These are phyloP conservation scores for Theodoxus fluviatilis DNA, from an alignment of 2,888 invertebrate species.

Conservation along the genomic window DNA sequence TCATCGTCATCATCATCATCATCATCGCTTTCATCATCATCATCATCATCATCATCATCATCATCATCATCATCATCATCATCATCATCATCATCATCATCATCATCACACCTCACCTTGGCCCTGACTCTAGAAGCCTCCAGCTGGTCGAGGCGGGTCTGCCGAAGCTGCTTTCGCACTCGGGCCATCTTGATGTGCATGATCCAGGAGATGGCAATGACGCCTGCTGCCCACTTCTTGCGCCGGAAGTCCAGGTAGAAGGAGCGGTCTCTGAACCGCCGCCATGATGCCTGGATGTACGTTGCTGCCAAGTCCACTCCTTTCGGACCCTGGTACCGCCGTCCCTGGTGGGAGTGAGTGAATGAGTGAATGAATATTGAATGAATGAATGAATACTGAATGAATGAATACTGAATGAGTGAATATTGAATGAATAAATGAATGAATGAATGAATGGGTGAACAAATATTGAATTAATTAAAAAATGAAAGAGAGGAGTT, in stretches of 20 bases:
- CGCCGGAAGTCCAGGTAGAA: slow-evolving; percentile 60
- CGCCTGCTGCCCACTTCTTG: slow-evolving; percentile 65
- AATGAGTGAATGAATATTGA: not conserved
- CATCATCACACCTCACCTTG: slow-evolving; percentile 42
- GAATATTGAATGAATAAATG: too few species aligned
- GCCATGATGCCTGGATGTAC: slow-evolving; percentile 61
- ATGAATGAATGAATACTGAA: not conserved
- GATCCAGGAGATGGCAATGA: slow-evolving; percentile 65
- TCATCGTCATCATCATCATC: too few species aligned
- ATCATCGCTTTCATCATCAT: not conserved
- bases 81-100: too few species aligned
- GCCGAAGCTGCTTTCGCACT: slow-evolving; percentile 56
- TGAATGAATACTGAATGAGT: not conserved
- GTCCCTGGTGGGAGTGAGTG: slow-evolving; percentile 48
- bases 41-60: not conserved
- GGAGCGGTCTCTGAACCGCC: slow-evolving; percentile 51
- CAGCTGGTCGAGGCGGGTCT: slow-evolving; percentile 54
- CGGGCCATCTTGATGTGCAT: slow-evolving; percentile 63
- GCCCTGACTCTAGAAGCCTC: slow-evolving; percentile 55
- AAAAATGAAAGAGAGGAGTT: not conserved
- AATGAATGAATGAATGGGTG: too few species aligned
- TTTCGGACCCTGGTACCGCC: slow-evolving; percentile 54
- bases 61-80: too few species aligned
- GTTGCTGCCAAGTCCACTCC: slow-evolving; percentile 59
- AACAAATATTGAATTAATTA: too few species aligned